Base-by-base conservation (phyloP, 2,888 invertebrate genomes). In the Erebia aethiops region DNA sequence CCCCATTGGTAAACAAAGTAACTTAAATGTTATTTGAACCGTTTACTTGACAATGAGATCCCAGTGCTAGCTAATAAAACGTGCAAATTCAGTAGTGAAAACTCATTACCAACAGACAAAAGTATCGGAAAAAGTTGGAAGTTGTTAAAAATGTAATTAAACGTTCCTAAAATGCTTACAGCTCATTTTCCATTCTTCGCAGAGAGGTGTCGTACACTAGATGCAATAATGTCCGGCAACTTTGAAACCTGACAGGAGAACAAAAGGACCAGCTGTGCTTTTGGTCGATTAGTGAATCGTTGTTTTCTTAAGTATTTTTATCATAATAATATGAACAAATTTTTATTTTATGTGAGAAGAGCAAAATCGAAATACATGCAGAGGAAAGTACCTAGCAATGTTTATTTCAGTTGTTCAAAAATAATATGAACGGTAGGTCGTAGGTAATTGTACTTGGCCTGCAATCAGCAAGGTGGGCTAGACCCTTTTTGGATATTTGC, bases 181-280 rank as follows among this genome's bases (percentile, higher is more conserved):
- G 67, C 67, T 74, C 67, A 72, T 71, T 74, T 69, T 63, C 43
- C 21, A 63, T 63, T 70, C 51, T 63, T 49, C 26, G 7, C 26
- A 57, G 56, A 57, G 56, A 57, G 26, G 21, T 21, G 8, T n/a
- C 7, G 18, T 54, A 9, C 10, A 54, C 18, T 18, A 54, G 54
- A 54, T 16, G 18, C 16, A 16, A 10, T 54, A 18, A 18, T 16
- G 16, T 9, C 16, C 54, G 1, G 5, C 5, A 52, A 52, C n/a
- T 10, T n/a, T 16, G n/a, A n/a, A 52, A 52, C 14, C n/a, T 52
- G n/a, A 52, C 52, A 16, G 52, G 9, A 8, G 54, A 16, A 0
- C 9, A 54, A 16, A n/a, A 54, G 54, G 10, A 51, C 7, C 46
- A 16, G 16, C 16, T n/a, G n/a, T 52, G 52, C 8, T 52, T 51